Base-by-base conservation (phyloP, 1,140 invertebrate species). In the Campoletis sonorensis region DNA sequence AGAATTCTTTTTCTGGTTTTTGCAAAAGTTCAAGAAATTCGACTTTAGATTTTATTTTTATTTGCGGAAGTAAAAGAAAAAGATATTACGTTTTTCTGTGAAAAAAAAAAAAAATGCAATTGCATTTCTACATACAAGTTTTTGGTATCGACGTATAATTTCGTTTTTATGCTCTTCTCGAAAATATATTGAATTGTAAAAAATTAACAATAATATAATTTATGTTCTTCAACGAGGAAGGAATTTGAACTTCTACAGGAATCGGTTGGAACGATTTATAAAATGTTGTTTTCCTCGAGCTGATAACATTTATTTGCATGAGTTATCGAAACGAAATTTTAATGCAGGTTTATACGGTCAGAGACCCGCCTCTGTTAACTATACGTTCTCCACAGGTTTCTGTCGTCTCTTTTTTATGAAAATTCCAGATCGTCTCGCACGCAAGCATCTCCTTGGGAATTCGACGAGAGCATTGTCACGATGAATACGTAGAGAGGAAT, bases 281-380 rank as follows among this genome's bases (percentile, higher is more conserved):
- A 18, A 54, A n/a, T 54, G n/a, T n/a, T 54, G 16, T 54, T 8
- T 18, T 1, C 16, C 51, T 54, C 18, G 5, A 4, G 1, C 51
- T 4, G 18, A 54, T 54, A 18, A 21, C 51, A 18, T 8, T 54
- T 8, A 54, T n/a, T 8, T n/a, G n/a, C 51, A 54, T 18, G 51
- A 54, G 16, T n/a, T 54, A 54, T 54, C 51, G 51, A 54, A 54
- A 54, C n/a, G 51, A 18, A 54, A 54, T n/a, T 54, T 54, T 54
- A 54, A 54, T 54, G 51, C 18, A 54, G n/a, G 51, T n/a, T 54
- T 54, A 4, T 54, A n/a, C 51, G 51, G 51, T 54, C 51, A n/a
- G 51, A 54, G 51, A 54, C 16, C 51, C 51, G n/a, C 51, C 51
- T 54, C 51, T 18, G 51, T 18, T 54, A 54, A 54, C 51, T 54